Evolutionary conservation across 1,140 invertebrate species (phyloP).

Genomic region (Pectinophora gossypiella): DNA sequence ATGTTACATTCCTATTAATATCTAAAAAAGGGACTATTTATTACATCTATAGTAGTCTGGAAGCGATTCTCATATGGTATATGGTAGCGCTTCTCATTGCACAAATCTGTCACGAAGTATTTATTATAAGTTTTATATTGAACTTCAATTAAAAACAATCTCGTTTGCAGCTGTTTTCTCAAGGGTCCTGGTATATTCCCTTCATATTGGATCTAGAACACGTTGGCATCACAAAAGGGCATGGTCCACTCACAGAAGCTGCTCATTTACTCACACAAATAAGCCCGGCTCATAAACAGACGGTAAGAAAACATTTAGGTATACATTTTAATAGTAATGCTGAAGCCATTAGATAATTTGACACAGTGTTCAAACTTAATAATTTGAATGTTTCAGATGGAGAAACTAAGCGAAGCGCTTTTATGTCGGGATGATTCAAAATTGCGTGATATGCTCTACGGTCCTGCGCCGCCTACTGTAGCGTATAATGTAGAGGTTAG

Average conservation of each 20-base stretch:
- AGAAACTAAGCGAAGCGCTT: conserved; percentile 67
- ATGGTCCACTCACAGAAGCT: conserved; percentile 88
- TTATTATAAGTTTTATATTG: no score
- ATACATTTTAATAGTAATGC: no score
- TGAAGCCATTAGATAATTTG: no score
- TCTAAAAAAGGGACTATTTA: no score
- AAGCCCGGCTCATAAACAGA: conserved; percentile 88
- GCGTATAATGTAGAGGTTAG: conserved; percentile 70
- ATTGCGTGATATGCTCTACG: conserved; percentile 66
- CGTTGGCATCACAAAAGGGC: conserved; percentile 87
- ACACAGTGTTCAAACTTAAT: not conserved
- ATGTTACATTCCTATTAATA: no score
- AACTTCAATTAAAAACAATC: no score
- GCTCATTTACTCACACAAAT: conserved; percentile 91
- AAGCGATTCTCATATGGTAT: no score
- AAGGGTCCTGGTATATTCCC: conserved; percentile 86
- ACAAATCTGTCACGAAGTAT: no score
- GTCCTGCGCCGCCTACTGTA: conserved; percentile 66
- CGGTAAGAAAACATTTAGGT: conserved; percentile 34
- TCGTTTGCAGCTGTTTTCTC: conserved; percentile 79
- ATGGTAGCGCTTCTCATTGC: no score
- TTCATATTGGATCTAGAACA: conserved; percentile 95
- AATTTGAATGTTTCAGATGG: conserved; percentile 43
- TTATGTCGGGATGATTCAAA: conserved; percentile 60
- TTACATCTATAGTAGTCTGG: no score